phyloP scores from a whole-genome alignment of 2,888 invertebrate genomes.

The Mesoligia furuncula region DNA sequence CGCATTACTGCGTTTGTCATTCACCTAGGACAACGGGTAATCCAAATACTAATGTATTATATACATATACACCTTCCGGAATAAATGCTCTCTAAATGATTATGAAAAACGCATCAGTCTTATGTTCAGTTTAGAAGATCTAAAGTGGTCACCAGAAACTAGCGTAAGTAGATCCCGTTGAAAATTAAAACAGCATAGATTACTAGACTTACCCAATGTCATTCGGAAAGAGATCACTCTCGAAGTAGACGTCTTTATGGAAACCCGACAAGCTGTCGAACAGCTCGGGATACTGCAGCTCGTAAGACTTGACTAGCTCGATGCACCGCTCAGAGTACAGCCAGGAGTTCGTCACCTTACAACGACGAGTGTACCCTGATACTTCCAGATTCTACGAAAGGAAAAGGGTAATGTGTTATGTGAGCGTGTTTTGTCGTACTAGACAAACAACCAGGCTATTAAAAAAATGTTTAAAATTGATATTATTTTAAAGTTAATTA shows the following conservation, averaged over 20 bases:
- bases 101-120: background rate
- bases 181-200: background rate
- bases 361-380: slow-evolving; percentile 95
- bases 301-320: slow-evolving; percentile 93
- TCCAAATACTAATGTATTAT: background rate
- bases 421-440: background rate
- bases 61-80: background rate
- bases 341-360: slow-evolving; percentile 92
- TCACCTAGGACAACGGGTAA: too few relatives aligned
- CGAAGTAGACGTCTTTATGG: slow-evolving; percentile 90
- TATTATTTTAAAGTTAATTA: background rate
- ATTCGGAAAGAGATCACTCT: slow-evolving; percentile 92
- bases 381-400: slow-evolving; percentile 91
- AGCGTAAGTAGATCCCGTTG: too few relatives aligned
- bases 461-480: background rate
- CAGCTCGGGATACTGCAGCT: slow-evolving; percentile 93
- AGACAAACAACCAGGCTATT: background rate
- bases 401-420: background rate
- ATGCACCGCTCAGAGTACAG: slow-evolving; percentile 94
- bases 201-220: slow-evolving; percentile 85
- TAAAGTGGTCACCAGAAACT: background rate
- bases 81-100: background rate
- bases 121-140: background rate
- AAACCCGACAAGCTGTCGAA: slow-evolving; percentile 90
- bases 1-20: too few relatives aligned